Base-by-base conservation (phyloP, 1,140 invertebrate species). In the Brachionus plicatilis region DNA sequence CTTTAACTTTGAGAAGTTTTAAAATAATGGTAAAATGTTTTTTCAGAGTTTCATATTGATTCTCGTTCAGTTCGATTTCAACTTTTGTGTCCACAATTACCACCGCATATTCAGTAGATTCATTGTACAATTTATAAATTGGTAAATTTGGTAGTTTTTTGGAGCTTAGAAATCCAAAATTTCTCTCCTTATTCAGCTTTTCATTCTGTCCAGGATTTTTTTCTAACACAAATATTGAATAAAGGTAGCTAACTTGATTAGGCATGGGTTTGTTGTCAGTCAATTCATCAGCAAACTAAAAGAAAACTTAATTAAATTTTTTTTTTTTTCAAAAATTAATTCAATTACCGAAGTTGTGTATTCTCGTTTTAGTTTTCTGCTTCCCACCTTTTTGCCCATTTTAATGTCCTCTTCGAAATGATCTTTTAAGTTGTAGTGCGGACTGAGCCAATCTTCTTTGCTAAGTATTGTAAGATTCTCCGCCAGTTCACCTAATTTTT, bases 401-500 rank as follows among this genome's bases (percentile, higher is more conserved):
- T 76, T 76, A 6, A 12, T 50, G 7, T 76, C 17, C 20, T 76
- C 17, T n/a, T 76, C 43, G 3, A 50, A 11, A 47, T 76, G 24
- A 29, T 76, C 72, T n/a, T 20, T 43, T 5, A 72, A 8, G 43
- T 72, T 33, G 43, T 37, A 76, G 17, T 76, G 72, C 24, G 43
- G 20, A 53, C 24, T 76, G 43, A 76, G 47, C 72, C 72, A 76
- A 9, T 76, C 72, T 76, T 76, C 72, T 50, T 53, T 76, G 72
- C 72, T 47, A 2, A 50, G 11, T 14, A 76, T 76, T 8, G 72
- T 76, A 24, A 76, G 33, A 76, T 76, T 76, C 27, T 76, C 72
- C 11, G 72, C 45, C 8, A 76, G 27, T 27, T 76, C 72, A 14
- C 72, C 72, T 76, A 5, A 43, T 17, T 5, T 17, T 17, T 72